Evolutionary conservation across 2,888 invertebrate species (phyloP).

Genomic region (Conchocele bisecta): DNA sequence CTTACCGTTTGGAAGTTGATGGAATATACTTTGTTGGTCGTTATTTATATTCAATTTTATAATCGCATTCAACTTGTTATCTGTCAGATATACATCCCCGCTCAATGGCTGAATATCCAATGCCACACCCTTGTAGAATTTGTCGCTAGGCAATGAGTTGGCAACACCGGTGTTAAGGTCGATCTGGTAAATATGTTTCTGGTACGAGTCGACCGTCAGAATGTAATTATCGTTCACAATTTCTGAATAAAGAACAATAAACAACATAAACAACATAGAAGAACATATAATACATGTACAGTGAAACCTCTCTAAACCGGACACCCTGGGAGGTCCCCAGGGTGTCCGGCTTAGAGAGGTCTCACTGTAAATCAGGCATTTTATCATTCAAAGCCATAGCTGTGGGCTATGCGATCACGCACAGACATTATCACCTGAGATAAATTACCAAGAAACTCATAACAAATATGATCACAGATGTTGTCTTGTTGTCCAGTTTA

Average conservation of each 20-base stretch:
- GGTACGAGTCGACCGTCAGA: slow-evolving; percentile 77
- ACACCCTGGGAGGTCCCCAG: too few relatives aligned
- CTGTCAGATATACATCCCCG: slow-evolving; percentile 90
- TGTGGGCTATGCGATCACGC: too few relatives aligned
- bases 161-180: slow-evolving; percentile 86
- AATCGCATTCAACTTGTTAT: slow-evolving; percentile 85
- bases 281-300: too few relatives aligned
- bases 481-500: too few relatives aligned
- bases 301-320: too few relatives aligned
- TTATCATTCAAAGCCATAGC: too few relatives aligned
- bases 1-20: slow-evolving; percentile 61
- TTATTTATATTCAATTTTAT: slow-evolving; percentile 71
- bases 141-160: slow-evolving; percentile 64
- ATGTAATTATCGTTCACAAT: slow-evolving; percentile 78
- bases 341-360: too few relatives aligned
- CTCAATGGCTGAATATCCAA: slow-evolving; percentile 92
- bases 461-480: too few relatives aligned
- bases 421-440: too few relatives aligned
- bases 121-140: slow-evolving; percentile 88
- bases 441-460: too few relatives aligned
- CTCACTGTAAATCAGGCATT: too few relatives aligned
- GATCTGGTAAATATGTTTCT: slow-evolving; percentile 90
- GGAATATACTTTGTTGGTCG: slow-evolving; percentile 55
- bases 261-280: too few relatives aligned
- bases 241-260: not conserved